A percentile compares a stretch with the other conserved stretches of the same genome.
Conservation (phyloP, 2,888 invertebrate species). For the Geotrupes spiniger region DNA sequence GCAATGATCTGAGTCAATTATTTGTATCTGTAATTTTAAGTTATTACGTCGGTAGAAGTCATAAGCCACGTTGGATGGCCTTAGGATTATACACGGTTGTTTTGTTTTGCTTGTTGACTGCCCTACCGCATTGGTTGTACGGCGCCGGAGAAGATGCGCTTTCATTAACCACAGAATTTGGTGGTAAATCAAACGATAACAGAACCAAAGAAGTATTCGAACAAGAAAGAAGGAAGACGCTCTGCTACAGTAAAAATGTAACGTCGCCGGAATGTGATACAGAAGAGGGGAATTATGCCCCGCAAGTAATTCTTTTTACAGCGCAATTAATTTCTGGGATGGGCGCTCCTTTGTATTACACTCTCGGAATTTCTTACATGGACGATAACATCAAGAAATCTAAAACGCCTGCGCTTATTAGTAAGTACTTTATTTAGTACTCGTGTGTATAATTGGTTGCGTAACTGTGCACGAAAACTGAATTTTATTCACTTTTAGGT, state of each 20-base stretch:
- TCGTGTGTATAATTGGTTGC: not conserved
- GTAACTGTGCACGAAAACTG: not conserved
- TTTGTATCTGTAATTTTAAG: conserved; percentile 64
- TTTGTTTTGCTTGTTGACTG: conserved; percentile 63
- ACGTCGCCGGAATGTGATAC: conserved; percentile 40
- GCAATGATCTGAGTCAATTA: conserved; percentile 71
- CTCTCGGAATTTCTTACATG: conserved; percentile 66
- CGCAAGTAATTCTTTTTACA: conserved; percentile 59
- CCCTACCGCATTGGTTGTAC: conserved; percentile 66
- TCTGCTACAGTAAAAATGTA: conserved; percentile 51
- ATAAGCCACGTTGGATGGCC: conserved; percentile 72
- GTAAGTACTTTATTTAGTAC: conserved; percentile 48
- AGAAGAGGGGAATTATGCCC: conserved; percentile 57
- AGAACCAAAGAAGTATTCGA: conserved; percentile 46
- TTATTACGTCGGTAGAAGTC: conserved; percentile 69
- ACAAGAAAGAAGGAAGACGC: conserved; percentile 45
- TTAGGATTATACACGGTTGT: conserved; percentile 60
- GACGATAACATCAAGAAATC: conserved; percentile 74
- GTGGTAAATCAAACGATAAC: conserved; percentile 36
- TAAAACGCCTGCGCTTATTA: conserved; percentile 67
- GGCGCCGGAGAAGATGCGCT: conserved; percentile 19
- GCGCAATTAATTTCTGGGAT: conserved; percentile 71
- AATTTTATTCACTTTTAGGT: conserved; percentile 46
- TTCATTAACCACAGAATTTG: conserved; percentile 29
- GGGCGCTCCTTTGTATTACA: conserved; percentile 67